These are phyloP conservation scores for Lophius piscatorius DNA, from an alignment of 2,113 vertebrate species.

Conservation along the genomic window DNA sequence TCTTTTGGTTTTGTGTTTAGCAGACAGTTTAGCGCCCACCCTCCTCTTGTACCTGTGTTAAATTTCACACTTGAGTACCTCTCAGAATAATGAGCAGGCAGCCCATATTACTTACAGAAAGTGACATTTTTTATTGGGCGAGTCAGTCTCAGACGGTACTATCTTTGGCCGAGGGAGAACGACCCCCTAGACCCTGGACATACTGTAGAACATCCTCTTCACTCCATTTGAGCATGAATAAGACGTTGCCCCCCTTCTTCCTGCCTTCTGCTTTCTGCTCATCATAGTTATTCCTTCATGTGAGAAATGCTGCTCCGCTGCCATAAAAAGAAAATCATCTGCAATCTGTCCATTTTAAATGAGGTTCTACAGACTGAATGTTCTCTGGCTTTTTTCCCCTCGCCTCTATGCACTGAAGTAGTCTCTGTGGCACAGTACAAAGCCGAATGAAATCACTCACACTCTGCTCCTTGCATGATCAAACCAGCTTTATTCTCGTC, in stretches of 20 bases:
- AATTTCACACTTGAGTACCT: constrained; percentile 48
- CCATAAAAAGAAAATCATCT: constrained; percentile 36
- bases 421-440: not conserved
- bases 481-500: constrained; percentile 20
- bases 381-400: constrained; percentile 11
- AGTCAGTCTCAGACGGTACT: constrained; percentile 56
- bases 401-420: too few species aligned
- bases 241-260: constrained; percentile 16
- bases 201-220: constrained; percentile 16
- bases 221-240: constrained; percentile 27
- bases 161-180: constrained; percentile 35
- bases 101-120: constrained; percentile 49
- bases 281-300: constrained; percentile 20
- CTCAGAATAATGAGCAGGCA: constrained; percentile 49
- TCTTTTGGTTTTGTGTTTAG: constrained; percentile 2
- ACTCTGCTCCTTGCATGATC: constrained; percentile 16
- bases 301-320: constrained; percentile 4
- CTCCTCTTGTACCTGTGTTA: constrained; percentile 26
- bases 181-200: constrained; percentile 40
- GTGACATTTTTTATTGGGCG: constrained; percentile 55
- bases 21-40: constrained; percentile 11
- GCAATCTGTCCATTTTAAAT: constrained; percentile 59
- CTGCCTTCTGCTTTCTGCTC: constrained; percentile 29
- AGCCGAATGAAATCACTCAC: constrained; percentile 5
- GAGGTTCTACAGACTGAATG: constrained; percentile 18